These are phyloP conservation scores for Nomada hirtipes DNA, from an alignment of 2,888 invertebrate species.

Conservation along the genomic window DNA sequence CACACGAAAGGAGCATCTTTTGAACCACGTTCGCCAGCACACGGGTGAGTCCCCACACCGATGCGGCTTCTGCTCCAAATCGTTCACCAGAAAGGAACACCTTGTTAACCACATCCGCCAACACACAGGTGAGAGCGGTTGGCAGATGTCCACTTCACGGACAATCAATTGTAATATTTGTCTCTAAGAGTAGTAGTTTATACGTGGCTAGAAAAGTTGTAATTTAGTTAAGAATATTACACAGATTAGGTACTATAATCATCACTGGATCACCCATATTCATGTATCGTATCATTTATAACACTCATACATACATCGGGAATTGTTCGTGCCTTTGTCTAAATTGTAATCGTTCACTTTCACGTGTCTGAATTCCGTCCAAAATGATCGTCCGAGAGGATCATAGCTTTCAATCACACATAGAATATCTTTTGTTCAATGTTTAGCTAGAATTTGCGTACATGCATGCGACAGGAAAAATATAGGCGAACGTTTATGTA, in stretches of 20 bases:
- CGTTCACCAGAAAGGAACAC: slow-evolving; percentile 94
- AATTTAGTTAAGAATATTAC: slow-evolving; percentile 49
- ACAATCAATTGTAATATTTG: slow-evolving; percentile 75
- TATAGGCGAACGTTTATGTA: neutral
- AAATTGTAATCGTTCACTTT: slow-evolving; percentile 34
- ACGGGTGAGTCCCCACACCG: slow-evolving; percentile 94
- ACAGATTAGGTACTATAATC: slow-evolving; percentile 37
- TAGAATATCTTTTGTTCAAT: slow-evolving; percentile 25
- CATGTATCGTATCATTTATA: slow-evolving; percentile 44
- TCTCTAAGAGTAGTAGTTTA: slow-evolving; percentile 68
- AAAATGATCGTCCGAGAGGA: slow-evolving; percentile 19
- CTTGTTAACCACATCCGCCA: slow-evolving; percentile 94
- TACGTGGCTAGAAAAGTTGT: slow-evolving; percentile 41
- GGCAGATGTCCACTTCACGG: slow-evolving; percentile 81
- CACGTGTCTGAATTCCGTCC: slow-evolving; percentile 4
- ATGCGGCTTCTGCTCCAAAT: slow-evolving; percentile 94
- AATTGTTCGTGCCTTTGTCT: slow-evolving; percentile 34
- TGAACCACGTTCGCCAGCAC: slow-evolving; percentile 92
- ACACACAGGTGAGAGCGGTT: slow-evolving; percentile 87
- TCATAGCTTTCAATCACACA: neutral
- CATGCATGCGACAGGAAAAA: slow-evolving; percentile 44
- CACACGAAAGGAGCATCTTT: slow-evolving; percentile 90
- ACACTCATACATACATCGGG: slow-evolving; percentile 19
- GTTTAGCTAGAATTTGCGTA: slow-evolving; percentile 44
- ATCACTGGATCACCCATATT: slow-evolving; percentile 37